Conservation (phyloP, 2,888 invertebrate species). For the Azorinus chamasolen region DNA sequence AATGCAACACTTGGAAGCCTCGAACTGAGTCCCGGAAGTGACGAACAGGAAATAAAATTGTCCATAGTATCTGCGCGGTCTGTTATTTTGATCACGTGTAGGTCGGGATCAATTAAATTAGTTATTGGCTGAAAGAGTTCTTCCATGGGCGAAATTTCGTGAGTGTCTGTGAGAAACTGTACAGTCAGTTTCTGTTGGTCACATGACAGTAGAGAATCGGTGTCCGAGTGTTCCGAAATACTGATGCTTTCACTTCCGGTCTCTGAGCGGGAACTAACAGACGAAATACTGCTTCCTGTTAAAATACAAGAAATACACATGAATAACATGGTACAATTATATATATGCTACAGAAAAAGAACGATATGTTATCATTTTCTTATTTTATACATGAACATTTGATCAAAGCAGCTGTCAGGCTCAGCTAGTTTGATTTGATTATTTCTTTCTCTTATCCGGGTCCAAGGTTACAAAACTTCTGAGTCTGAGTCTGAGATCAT, state of each 20-base stretch:
- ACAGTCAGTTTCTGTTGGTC: constrained; percentile 74
- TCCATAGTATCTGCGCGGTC: constrained; percentile 58
- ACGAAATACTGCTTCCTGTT: constrained; percentile 73
- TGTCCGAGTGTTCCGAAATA: constrained; percentile 70
- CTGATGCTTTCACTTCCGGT: constrained; percentile 72
- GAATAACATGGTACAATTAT: background rate
- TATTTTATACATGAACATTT: background rate
- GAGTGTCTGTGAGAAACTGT: constrained; percentile 73
- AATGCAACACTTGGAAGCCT: constrained; percentile 73
- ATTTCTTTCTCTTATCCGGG: no score
- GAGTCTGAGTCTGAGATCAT: no score
- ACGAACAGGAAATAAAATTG: constrained; percentile 30
- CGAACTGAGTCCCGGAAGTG: constrained; percentile 50
- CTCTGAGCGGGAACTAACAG: constrained; percentile 71
- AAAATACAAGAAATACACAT: constrained; percentile 2
- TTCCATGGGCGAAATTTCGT: constrained; percentile 71
- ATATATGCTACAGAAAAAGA: background rate
- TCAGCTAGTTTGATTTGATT: no score
- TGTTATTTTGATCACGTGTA: constrained; percentile 74
- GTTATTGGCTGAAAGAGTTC: constrained; percentile 76
- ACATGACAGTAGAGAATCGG: constrained; percentile 67
- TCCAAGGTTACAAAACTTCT: no score
- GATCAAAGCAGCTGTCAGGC: no score
- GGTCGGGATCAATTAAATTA: constrained; percentile 76
- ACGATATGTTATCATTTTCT: background rate